phyloP scores from a whole-genome alignment of 2,888 invertebrate species.

The Aelia acuminata region DNA sequence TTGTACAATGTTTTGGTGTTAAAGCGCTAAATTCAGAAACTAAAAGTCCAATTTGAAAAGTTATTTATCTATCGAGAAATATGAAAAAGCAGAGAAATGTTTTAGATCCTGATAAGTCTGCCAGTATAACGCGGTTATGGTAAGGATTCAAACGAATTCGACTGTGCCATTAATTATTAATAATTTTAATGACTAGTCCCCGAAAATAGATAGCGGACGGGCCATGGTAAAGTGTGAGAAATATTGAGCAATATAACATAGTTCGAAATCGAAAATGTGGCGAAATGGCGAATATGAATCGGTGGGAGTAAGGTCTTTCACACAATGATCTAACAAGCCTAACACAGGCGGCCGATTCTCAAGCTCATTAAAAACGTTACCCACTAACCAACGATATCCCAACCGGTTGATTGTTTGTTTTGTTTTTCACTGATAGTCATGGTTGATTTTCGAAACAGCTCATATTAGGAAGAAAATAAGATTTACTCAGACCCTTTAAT shows the following conservation, averaged over 20 bases:
- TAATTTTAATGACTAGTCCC: neutral
- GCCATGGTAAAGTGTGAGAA: neutral
- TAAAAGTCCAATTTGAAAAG: no score
- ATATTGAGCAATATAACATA: neutral
- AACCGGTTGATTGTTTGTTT: neutral
- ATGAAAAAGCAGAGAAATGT: no score
- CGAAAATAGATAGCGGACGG: neutral
- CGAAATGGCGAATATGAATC: neutral
- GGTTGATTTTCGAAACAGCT: no score
- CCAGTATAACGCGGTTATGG: no score
- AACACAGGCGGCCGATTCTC: neutral
- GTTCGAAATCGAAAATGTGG: neutral
- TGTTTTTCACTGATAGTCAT: neutral
- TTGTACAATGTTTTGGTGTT: no score
- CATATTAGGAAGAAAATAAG: neutral
- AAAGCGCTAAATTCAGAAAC: no score
- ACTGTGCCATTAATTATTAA: no score
- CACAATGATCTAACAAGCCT: neutral
- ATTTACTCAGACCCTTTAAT: neutral
- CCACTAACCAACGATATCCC: neutral
- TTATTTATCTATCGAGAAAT: no score
- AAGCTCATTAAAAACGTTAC: conserved; percentile 19
- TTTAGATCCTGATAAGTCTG: no score
- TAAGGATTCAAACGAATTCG: neutral
- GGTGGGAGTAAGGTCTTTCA: neutral